A percentile compares a stretch with the other conserved stretches of the same genome.
These are phyloP conservation scores for Ectemnius continuus DNA, from an alignment of 2,888 invertebrate genomes.

Conservation along the genomic window DNA sequence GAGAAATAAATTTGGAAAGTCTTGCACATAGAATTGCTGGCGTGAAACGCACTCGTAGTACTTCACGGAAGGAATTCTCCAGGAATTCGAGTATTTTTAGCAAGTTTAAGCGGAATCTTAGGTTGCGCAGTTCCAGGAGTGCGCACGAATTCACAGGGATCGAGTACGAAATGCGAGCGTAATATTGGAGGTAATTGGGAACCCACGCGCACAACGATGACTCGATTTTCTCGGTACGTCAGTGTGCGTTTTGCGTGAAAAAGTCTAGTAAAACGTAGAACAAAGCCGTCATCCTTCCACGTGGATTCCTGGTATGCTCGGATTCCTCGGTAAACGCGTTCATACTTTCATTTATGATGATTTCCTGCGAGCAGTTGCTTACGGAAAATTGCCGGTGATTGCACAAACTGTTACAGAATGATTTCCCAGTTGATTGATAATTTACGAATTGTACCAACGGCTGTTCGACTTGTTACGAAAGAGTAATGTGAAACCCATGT, in stretches of 20 bases:
- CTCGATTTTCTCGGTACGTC: conserved; percentile 1
- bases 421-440: too few species aligned
- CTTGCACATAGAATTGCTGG: too few species aligned
- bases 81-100: too few species aligned
- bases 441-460: too few species aligned
- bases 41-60: too few species aligned
- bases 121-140: not conserved
- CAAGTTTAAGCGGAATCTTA: not conserved
- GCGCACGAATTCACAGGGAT: not conserved
- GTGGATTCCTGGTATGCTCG: not conserved
- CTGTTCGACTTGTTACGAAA: too few species aligned
- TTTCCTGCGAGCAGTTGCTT: not conserved
- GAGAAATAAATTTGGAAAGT: too few species aligned
- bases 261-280: not conserved
- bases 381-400: not conserved
- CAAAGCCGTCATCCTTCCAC: not conserved
- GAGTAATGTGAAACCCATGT: too few species aligned
- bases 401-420: too few species aligned
- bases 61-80: too few species aligned
- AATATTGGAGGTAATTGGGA: not conserved
- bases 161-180: conserved; percentile 3
- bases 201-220: not conserved
- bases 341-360: not conserved
- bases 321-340: not conserved
- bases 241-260: not conserved